Base-by-base conservation (phyloP, 2,888 invertebrate genomes). In the Zonitis immaculata region DNA sequence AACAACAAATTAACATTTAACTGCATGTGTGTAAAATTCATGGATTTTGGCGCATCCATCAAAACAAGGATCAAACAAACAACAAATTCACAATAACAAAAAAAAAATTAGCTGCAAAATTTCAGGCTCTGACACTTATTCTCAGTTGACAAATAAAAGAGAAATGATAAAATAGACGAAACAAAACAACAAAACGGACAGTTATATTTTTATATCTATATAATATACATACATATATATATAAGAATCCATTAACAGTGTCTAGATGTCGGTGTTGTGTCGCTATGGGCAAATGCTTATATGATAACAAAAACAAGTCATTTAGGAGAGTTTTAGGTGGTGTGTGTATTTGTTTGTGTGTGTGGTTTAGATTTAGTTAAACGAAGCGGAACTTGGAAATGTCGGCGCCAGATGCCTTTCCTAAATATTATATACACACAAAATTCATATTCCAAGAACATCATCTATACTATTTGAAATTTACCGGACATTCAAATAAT, bases 391-490 rank as follows among this genome's bases (percentile, higher is more conserved):
- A 56, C 55, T 42, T 51, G 58, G n/a, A 60, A 59, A 59, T 49
- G 62, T 60, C 62, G 60, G 59, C 60, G 60, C 62, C 62, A 60
- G 60, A 62, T 58, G 58, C 54, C 52, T 60, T 47, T 48, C 51
- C 45, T 49, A n/a, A n/a, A n/a, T 30, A n/a, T 12, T 12, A 30
- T 12, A 32, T 14, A 32, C 12, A 32, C 32, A 32, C 12, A 12
- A 30, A 4, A 3, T 27, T 26, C 28, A 30, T n/a, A 30, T 54
- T 50, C 46, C 6, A 7, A 32, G 9, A 48, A 44, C 49, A 50
- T 45, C 56, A 52, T 58, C 56, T 54, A 60, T 60, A n/a, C n/a
- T n/a, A n/a, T n/a, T 53, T 56, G 56, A 60, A 58, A 58, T 60
- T 60, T 52, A 45, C 52, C 50, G 60, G 58, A 60, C 60, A 58